Evolutionary conservation across 2,888 invertebrate genomes (phyloP).

Genomic region (Entomobrya proxima): DNA sequence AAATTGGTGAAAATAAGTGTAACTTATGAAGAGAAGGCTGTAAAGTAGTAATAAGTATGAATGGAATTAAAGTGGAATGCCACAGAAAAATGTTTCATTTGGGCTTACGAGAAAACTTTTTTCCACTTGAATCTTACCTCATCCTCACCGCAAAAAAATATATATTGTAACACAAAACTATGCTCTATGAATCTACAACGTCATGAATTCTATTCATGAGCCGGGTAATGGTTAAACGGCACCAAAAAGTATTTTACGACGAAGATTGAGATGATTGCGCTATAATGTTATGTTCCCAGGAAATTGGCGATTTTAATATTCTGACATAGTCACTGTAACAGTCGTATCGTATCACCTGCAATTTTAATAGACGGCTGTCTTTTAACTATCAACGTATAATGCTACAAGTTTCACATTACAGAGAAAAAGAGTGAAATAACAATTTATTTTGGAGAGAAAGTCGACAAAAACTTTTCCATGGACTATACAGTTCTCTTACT

Average conservation of each 20-base stretch:
- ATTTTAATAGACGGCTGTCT: not conserved
- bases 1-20: not conserved
- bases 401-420: not conserved
- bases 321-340: not conserved
- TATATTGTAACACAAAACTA: not conserved
- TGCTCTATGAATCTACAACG: not conserved
- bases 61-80: not conserved
- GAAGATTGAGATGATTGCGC: not conserved
- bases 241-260: not conserved
- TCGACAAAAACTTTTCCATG: not conserved
- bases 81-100: not conserved
- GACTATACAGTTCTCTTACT: not conserved
- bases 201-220: not conserved
- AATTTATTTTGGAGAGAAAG: not conserved
- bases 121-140: not conserved
- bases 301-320: slow-evolving; percentile 10
- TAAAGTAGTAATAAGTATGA: not conserved
- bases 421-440: too few relatives aligned
- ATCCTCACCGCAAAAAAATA: not conserved
- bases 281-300: slow-evolving; percentile 5
- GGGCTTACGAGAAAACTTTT: not conserved
- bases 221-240: not conserved
- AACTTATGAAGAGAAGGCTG: not conserved
- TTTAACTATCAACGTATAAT: not conserved
- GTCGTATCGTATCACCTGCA: not conserved